Percentiles rank a stretch among this genome's conserved stretches.
Evolutionary conservation across 2,113 vertebrate species (phyloP).

Genomic region (Gallinago paraguaiae): DNA sequence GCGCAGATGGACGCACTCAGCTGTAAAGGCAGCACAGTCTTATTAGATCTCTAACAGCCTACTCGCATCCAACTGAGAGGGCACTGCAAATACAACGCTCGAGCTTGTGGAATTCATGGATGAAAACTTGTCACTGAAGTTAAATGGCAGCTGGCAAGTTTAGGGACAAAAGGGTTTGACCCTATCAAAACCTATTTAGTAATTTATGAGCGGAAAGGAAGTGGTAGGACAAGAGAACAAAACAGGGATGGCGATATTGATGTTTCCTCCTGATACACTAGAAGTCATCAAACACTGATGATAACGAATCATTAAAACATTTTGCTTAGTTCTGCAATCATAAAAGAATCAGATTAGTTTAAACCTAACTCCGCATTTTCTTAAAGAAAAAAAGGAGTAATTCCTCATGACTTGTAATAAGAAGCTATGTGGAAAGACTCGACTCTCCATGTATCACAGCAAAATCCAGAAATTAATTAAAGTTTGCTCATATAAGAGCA

Average conservation of each 20-base stretch:
- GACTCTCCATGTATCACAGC: rapidly evolving
- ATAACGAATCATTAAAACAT: background rate
- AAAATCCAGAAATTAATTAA: background rate
- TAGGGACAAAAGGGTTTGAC: background rate
- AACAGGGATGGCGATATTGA: background rate
- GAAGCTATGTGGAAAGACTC: background rate
- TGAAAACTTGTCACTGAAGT: conserved; percentile 4
- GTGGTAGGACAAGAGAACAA: background rate
- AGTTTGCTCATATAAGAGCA: background rate
- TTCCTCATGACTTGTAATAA: background rate
- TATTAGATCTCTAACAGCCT: conserved; percentile 9
- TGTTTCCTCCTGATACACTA: background rate
- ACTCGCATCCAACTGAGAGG: background rate
- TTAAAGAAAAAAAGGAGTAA: background rate
- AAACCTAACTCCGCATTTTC: background rate
- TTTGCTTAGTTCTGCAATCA: background rate
- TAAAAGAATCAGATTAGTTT: background rate
- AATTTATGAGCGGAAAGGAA: background rate
- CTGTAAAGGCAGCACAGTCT: background rate
- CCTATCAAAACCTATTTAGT: conserved; percentile 8
- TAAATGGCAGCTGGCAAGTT: conserved; percentile 25
- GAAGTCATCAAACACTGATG: background rate
- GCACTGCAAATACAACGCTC: background rate
- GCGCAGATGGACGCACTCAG: conserved; percentile 27
- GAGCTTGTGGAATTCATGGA: background rate